phyloP scores from a whole-genome alignment of 37 sponge, comb jelly and placozoan genomes.

The Petrosia ficiformis region DNA sequence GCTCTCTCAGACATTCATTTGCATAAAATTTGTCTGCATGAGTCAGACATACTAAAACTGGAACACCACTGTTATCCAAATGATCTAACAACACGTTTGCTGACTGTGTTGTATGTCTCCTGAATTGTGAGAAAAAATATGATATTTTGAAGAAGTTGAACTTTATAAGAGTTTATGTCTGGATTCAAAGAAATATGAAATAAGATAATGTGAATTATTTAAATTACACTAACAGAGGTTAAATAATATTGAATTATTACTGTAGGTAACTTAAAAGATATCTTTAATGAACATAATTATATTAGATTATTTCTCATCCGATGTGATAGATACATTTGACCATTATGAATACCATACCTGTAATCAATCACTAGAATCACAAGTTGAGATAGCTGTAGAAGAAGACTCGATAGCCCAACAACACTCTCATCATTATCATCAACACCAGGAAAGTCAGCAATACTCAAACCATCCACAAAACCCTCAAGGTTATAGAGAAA shows the following conservation, averaged over 20 bases:
- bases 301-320: neutral
- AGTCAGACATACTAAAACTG: conserved; percentile 14
- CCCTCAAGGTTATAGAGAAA: conserved; percentile 51
- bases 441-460: conserved; percentile 56
- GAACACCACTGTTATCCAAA: neutral
- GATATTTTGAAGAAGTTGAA: neutral
- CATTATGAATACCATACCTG: conserved; percentile 23
- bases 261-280: neutral
- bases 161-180: no score
- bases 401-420: conserved; percentile 5
- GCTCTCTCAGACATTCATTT: neutral
- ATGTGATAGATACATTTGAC: neutral
- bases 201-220: no score
- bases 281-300: neutral
- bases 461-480: conserved; percentile 27
- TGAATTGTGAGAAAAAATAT: neutral
- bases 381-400: conserved; percentile 24
- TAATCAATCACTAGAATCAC: conserved; percentile 43
- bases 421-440: conserved; percentile 39
- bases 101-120: conserved; percentile 7
- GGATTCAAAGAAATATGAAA: no score
- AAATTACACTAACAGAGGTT: no score
- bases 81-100: conserved; percentile 1
- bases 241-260: no score
- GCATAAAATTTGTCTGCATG: conserved; percentile 36